Evolutionary conservation across 2,113 vertebrate genomes (phyloP), one percentile per base, ranked within the genome.

Genomic region (Saimiri boliviensis): DNA sequence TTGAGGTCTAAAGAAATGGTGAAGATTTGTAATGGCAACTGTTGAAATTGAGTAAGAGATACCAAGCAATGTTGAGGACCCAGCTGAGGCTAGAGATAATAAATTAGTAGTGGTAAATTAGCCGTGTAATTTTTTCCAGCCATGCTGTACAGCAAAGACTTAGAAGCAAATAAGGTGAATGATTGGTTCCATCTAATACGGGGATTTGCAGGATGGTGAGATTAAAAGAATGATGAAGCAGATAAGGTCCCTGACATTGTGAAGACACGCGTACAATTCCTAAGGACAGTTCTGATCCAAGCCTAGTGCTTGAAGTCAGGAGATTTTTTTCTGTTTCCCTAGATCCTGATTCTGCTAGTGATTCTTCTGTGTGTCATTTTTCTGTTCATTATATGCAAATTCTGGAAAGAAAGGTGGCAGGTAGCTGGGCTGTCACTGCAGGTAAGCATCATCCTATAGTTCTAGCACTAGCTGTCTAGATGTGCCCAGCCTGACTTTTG

Each of bases 391-490:
- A 32, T 98, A 56, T 88, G 16, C 45, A n/a, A 3, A 25, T 94
- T n/a, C 77, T 98, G 97, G 97, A 87, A 2, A 0, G 97, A 98
- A 14, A 97, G 70, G 52, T 98, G 95, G 97, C 77, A 97, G 93
- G 89, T 89, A 25, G 30, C 47, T 17, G 97, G 97, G 19, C 77
- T 97, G 13, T 98, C 97, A 2, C 74, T 98, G 87, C 37, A 96
- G 96, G 97, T 98, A 86, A 96, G 94, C 49, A 49, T 77, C 52
- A 54, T 73, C 49, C 76, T 91, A 32, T 35, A 68, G 81, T 35
- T 91, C 17, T 49, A 52, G 45, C 37, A 23, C 21, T 68, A 1
- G 82, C 54, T 95, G 60, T 89, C 49, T 47, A 56, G 21, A 73
- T 74, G 42, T 25, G 35, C 52, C 56, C 40, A 76, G 77, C 68